These are phyloP conservation scores for Mesopsocus fuscifrons DNA, from an alignment of 2,888 invertebrate genomes.

Conservation along the genomic window DNA sequence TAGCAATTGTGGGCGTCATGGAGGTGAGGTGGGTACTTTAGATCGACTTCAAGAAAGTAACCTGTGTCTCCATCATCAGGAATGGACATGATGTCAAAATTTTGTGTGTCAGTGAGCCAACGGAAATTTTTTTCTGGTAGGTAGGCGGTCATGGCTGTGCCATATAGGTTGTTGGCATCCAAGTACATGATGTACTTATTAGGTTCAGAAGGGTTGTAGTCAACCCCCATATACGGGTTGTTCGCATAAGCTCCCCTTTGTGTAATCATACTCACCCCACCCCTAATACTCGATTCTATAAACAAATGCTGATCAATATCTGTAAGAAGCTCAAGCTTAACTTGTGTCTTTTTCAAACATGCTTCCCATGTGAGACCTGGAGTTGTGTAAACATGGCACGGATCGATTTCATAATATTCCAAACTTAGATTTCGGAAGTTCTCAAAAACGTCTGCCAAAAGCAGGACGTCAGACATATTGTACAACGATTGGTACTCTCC, in stretches of 20 bases:
- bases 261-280: background rate
- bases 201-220: too few relatives aligned
- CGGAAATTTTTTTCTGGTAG: constrained; percentile 18
- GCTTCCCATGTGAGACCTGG: background rate
- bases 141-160: constrained; percentile 16
- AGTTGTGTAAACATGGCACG: constrained; percentile 5
- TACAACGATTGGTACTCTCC: too few relatives aligned
- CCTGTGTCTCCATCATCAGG: constrained; percentile 14
- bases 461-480: background rate
- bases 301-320: constrained; percentile 4
- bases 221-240: constrained; percentile 13
- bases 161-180: constrained; percentile 18
- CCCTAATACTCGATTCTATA: too few relatives aligned
- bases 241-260: constrained; percentile 14
- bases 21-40: constrained; percentile 21
- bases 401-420: constrained; percentile 1
- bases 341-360: background rate
- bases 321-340: constrained; percentile 3
- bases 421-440: background rate
- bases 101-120: constrained; percentile 15
- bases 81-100: constrained; percentile 11
- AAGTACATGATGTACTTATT: constrained; percentile 17
- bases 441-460: background rate
- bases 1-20: constrained; percentile 21
- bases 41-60: constrained; percentile 22